Percentiles rank a stretch among this genome's conserved stretches.
Evolutionary conservation across 2,797 vertebrate species (phyloP).

Genomic region (Discoglossus pictus): DNA sequence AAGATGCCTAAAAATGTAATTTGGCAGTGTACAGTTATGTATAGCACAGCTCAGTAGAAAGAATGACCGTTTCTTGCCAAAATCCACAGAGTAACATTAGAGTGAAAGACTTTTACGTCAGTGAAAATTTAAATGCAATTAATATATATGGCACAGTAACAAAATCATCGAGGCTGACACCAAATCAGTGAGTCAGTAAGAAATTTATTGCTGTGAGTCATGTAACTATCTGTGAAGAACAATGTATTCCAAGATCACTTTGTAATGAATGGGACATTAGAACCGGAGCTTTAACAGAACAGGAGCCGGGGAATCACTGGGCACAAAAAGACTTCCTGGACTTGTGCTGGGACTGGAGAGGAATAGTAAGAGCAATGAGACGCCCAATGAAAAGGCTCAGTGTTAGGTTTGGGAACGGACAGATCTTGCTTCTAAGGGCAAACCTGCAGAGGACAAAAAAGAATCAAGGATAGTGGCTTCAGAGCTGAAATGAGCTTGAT

Average conservation of each 20-base stretch:
- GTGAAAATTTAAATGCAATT: too few relatives aligned
- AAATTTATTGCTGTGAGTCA: constrained; percentile 2
- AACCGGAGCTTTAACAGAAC: constrained; percentile 13
- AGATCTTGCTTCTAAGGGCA: constrained; percentile 39
- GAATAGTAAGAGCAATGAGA: constrained; percentile 41
- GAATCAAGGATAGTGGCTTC: constrained; percentile 29
- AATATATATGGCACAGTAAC: too few relatives aligned
- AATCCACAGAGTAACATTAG: too few relatives aligned
- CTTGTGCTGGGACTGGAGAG: constrained; percentile 39
- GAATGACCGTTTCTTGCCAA: too few relatives aligned
- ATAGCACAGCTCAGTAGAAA: too few relatives aligned
- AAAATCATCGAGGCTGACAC: too few relatives aligned
- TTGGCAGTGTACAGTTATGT: too few relatives aligned
- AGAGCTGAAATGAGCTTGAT: constrained; percentile 2
- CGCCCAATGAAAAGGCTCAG: constrained; percentile 38
- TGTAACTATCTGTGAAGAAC: constrained; percentile 24
- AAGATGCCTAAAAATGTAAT: too few relatives aligned
- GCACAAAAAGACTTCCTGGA: constrained; percentile 44
- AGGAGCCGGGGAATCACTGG: constrained; percentile 10
- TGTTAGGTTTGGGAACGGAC: constrained; percentile 33
- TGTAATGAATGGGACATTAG: constrained; percentile 36
- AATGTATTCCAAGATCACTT: constrained; percentile 2
- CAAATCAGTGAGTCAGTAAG: not conserved
- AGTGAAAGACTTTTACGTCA: too few relatives aligned
- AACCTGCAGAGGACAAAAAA: constrained; percentile 24